Evolutionary conservation across 2,113 vertebrate genomes (phyloP).

Genomic region (Varanus komodoensis): DNA sequence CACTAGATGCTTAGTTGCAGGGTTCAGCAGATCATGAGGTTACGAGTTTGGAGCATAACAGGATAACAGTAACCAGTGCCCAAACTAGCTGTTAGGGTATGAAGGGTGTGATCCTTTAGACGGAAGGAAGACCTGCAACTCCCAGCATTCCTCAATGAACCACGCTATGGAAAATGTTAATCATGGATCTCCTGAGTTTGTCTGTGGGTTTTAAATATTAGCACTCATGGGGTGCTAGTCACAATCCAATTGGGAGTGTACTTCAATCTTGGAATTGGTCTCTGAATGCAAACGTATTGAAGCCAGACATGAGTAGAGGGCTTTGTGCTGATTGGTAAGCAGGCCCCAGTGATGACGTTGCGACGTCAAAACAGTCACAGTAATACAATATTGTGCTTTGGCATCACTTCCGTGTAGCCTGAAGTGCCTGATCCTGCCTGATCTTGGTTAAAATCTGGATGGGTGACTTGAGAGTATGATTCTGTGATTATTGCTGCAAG

Average conservation of each 20-base stretch:
- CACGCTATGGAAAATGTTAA: background rate
- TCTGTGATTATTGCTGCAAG: too few relatives aligned
- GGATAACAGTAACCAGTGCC: background rate
- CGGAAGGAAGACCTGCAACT: too few relatives aligned
- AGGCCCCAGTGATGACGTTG: background rate
- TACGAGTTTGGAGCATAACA: background rate
- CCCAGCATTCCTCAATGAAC: too few relatives aligned
- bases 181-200: background rate
- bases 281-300: slow-evolving; percentile 48
- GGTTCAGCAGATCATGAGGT: background rate
- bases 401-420: too few relatives aligned
- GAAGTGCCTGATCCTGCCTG: too few relatives aligned
- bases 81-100: background rate
- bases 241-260: background rate
- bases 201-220: background rate
- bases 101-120: background rate
- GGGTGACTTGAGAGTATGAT: too few relatives aligned
- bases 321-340: background rate
- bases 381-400: background rate
- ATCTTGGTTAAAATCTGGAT: too few relatives aligned
- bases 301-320: slow-evolving; percentile 35
- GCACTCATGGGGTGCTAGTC: background rate
- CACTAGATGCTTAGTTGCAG: too few relatives aligned
- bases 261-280: slow-evolving; percentile 32
- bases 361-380: background rate